These are phyloP conservation scores for Nyctalus aviator DNA, from an alignment of 2,797 vertebrate genomes.

Conservation along the genomic window DNA sequence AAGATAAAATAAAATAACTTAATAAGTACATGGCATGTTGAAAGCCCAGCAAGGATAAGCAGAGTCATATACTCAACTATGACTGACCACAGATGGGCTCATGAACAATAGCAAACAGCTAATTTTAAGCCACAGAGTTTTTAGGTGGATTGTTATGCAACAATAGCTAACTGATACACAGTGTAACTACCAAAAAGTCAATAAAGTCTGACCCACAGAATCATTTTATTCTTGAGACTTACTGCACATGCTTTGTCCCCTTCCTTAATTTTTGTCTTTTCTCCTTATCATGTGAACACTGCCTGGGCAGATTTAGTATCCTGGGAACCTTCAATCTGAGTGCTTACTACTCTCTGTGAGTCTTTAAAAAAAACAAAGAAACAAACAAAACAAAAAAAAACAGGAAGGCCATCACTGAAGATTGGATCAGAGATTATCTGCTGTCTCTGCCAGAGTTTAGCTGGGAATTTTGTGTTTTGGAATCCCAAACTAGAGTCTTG, in stretches of 20 bases:
- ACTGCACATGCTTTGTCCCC: no score
- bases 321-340: background rate
- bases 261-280: background rate
- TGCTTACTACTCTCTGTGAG: background rate
- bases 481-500: background rate
- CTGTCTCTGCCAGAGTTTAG: background rate
- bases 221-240: background rate
- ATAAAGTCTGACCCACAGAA: background rate
- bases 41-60: background rate
- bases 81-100: background rate
- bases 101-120: background rate
- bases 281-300: background rate
- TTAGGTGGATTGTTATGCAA: background rate
- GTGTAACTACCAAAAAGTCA: background rate
- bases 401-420: background rate
- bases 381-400: no score
- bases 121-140: background rate
- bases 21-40: background rate
- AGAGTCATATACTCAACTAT: background rate
- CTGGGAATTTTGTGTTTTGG: background rate
- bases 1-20: background rate
- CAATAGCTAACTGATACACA: background rate
- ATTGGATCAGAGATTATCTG: background rate
- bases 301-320: fast-evolving
- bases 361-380: background rate